Percentiles rank a stretch among this genome's conserved stretches.
Evolutionary conservation across 2,113 vertebrate genomes (phyloP).

Genomic region (Tachysurus fulvidraco): DNA sequence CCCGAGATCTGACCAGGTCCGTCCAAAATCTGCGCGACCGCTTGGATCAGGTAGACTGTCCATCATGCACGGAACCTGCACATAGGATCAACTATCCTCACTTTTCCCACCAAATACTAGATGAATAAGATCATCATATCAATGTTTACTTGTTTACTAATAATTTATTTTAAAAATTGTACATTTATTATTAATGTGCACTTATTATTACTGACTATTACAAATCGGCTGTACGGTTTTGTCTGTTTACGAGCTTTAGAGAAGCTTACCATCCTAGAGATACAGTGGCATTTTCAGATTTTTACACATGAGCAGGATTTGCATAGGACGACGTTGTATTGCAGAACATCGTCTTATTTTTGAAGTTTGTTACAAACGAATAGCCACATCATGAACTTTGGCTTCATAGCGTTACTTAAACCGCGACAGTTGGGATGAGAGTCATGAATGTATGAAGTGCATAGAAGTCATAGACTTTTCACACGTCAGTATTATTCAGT

Average conservation of each 20-base stretch:
- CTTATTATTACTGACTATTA: too few species aligned
- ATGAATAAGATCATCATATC: too few species aligned
- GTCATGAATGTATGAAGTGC: background rate
- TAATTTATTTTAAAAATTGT: background rate
- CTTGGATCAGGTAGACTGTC: slow-evolving; percentile 72
- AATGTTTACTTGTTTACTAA: background rate
- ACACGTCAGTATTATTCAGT: background rate
- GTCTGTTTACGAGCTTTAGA: too few species aligned
- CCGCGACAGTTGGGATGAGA: background rate
- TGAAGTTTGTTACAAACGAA: background rate
- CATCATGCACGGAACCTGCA: slow-evolving; percentile 3
- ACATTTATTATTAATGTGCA: background rate
- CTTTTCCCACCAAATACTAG: too few species aligned
- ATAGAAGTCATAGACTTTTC: background rate
- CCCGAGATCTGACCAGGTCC: slow-evolving; percentile 75
- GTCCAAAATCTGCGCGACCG: slow-evolving; percentile 75
- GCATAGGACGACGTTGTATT: background rate
- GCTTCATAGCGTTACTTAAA: background rate
- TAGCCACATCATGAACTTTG: background rate
- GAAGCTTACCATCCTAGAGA: background rate
- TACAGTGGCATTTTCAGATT: background rate
- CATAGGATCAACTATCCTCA: background rate
- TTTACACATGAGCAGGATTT: background rate
- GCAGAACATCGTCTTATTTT: background rate
- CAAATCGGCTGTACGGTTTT: background rate